These are phyloP conservation scores for Fopius arisanus DNA, from an alignment of 1,140 invertebrate species.

Conservation along the genomic window DNA sequence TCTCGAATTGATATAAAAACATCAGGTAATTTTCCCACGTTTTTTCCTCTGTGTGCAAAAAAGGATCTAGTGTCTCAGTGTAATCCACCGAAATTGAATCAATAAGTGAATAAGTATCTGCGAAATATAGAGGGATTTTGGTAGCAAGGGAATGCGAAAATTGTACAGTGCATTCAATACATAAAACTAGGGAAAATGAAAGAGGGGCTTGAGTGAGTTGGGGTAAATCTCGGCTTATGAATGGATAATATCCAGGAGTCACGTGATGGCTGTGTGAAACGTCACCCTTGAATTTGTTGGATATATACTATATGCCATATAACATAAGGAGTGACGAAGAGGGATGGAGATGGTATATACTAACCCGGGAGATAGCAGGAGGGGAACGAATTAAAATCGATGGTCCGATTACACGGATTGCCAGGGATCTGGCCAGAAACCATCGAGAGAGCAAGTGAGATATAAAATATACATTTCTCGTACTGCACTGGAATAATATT, in stretches of 20 bases:
- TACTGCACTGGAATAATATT: conserved; percentile 5
- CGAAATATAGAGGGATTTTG: too few species aligned
- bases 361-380: background rate
- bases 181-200: background rate
- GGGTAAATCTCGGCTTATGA: background rate
- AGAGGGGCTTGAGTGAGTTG: background rate
- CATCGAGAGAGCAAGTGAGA: background rate
- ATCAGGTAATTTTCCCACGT: too few species aligned
- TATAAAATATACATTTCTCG: conserved; percentile 1
- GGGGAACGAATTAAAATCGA: conserved; percentile 8
- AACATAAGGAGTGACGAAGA: too few species aligned
- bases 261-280: background rate
- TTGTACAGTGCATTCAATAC: background rate
- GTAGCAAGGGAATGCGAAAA: too few species aligned
- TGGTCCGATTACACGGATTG: conserved; percentile 4
- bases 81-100: too few species aligned
- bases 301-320: too few species aligned
- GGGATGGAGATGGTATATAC: background rate
- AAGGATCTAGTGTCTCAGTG: too few species aligned
- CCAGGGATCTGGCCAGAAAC: background rate
- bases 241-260: background rate
- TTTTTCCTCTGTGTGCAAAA: too few species aligned
- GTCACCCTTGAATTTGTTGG: too few species aligned
- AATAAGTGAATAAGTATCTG: too few species aligned
- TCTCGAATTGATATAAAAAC: too few species aligned